Evolutionary conservation across 1,140 invertebrate species (phyloP).

Genomic region (Drosophila baimaii): DNA sequence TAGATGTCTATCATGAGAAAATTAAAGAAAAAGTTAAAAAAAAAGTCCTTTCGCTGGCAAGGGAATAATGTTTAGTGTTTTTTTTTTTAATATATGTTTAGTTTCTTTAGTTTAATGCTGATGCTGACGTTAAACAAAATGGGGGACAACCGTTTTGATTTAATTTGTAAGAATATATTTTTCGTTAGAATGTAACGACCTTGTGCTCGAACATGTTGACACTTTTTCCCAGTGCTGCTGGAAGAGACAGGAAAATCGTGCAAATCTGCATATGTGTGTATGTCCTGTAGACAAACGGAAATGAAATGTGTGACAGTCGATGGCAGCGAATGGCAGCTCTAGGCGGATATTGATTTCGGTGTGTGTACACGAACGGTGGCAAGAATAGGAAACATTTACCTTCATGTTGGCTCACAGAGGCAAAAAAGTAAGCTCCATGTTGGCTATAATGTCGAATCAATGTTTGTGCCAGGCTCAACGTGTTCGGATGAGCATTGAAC

Average conservation of each 20-base stretch:
- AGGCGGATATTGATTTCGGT: slow-evolving; percentile 67
- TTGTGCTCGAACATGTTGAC: not conserved
- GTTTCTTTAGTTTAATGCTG: no score
- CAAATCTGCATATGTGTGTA: slow-evolving; percentile 48
- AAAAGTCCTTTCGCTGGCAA: no score
- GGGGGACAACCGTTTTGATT: no score
- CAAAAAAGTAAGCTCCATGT: slow-evolving; percentile 16
- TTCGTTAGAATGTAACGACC: no score
- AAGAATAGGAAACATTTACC: slow-evolving; percentile 26
- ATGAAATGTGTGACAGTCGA: slow-evolving; percentile 69
- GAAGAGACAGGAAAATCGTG: slow-evolving; percentile 28
- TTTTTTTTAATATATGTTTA: no score
- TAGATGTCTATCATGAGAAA: no score
- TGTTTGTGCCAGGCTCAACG: slow-evolving; percentile 2
- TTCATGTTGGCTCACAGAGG: slow-evolving; percentile 13
- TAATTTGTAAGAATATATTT: no score
- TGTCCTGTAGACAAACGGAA: slow-evolving; percentile 56
- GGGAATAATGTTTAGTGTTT: no score
- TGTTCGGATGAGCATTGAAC: not conserved
- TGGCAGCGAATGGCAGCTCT: slow-evolving; percentile 26
- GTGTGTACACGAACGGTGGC: slow-evolving; percentile 25
- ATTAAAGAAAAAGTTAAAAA: no score
- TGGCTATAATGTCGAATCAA: slow-evolving; percentile 32
- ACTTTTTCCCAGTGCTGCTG: not conserved
- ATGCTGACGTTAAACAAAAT: no score